Base-by-base conservation (phyloP, 2,113 vertebrate species). In the Microcebus tavaratra region DNA sequence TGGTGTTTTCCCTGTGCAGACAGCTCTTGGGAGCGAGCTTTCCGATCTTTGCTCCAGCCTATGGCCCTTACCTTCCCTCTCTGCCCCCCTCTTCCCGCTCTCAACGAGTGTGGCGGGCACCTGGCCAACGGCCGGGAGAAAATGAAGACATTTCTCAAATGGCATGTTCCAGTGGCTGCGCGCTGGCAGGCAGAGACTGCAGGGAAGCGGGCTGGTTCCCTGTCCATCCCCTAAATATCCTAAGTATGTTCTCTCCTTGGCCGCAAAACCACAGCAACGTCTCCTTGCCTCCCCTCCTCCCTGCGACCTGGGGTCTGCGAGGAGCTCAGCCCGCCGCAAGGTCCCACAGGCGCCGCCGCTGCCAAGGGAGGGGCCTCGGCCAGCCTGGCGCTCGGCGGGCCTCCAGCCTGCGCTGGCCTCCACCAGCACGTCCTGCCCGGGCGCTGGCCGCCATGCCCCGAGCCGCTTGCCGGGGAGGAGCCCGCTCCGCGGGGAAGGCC, bases 141-240 rank as follows among this genome's bases (percentile, higher is more conserved):
- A 98, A 98, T 98, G 97, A 98, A 98, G 98, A 98, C 97, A 97
- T 97, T 98, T 97, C 96, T 95, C 96, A 97, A 98, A 98, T 97
- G 97, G 94, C 98, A 97, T 94, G 95, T 97, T 97, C 95, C 90
- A 55, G 97, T 91, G 97, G 95, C 96, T 94, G 93, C 57, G 89
- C 45, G 79, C 94, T 97, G 97, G 98, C 98, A 97, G 91, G 59
- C 97, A 67, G 91, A 85, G 90, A 39, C 85, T 61, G 88, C 27
- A 42, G 91, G 91, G 96, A 86, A 88, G 90, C 12, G 70, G 88
- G 68, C 91, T 13, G 23, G 70, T 88, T 97, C 96, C 89, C 89
- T 89, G 96, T 78, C 95, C 92, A 82, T 93, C 97, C 97, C 95
- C 96, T 97, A 98, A 98, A 95, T 97, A 98, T 98, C 97, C 91